Base-by-base conservation (phyloP, 2,797 vertebrate species). In the Botia almorhae region DNA sequence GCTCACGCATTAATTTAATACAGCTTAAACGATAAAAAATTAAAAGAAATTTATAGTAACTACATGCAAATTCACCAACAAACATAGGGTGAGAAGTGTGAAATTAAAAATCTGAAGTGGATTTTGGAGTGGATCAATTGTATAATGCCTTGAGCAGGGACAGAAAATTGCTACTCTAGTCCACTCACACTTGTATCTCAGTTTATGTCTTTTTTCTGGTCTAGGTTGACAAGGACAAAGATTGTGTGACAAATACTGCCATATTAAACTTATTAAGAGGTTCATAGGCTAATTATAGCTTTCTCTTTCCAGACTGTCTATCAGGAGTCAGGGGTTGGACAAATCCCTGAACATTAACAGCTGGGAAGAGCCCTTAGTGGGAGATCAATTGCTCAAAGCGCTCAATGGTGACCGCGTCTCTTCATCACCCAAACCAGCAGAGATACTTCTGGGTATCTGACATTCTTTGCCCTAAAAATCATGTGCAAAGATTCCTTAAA, bases 221-320 rank as follows among this genome's bases (percentile, higher is more conserved):
- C 61, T 17, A 58, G 65, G 17, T 61, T 81, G 73, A 83, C 86
- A 87, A 86, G 81, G 80, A 87, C 76, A 58, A 69, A 67, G 77
- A 21, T 17, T 86, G 82, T 83, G 85, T 87, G 85, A 89, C 39
- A n/a, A 73, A 88, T 86, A 51, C 73, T 84, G 85, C 82, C 58
- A 86, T 86, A 83, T 69, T 74, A 29, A 85, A 85, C 86, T 85
- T 75, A 85, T 90, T 85, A 81, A 87, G 87, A 72, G 84, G 86
- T 89, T 88, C 87, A 89, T 75, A 61, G 76, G 87, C 84, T 90
- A 91, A 90, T 88, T 91, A 91, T 86, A 88, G 88, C 82, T 71
- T 63, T 69, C 84, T 85, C 89, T 90, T 89, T 86, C 83, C 81
- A 82, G 78, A 61, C 70, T 79, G 78, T 84, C 84, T 83, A 85